Percentiles rank a stretch among this genome's conserved stretches.
phyloP scores from a whole-genome alignment of 2,797 vertebrate genomes.

The Sebastes nivosus region DNA sequence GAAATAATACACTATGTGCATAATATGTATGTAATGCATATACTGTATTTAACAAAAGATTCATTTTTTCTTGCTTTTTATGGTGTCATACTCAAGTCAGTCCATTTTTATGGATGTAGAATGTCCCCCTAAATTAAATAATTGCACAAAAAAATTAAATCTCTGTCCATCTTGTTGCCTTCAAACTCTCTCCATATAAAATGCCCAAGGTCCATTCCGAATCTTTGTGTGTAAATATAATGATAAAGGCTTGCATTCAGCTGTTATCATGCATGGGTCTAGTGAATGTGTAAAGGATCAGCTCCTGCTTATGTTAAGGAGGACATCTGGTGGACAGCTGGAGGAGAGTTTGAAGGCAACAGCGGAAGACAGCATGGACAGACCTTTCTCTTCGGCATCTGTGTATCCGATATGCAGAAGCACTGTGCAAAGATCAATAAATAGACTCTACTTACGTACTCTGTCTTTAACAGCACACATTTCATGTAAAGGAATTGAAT shows the following conservation, averaged over 20 bases:
- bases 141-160: not conserved
- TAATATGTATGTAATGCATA: no score
- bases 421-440: not conserved
- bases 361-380: no score
- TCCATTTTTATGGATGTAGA: not conserved
- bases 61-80: not conserved
- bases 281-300: not conserved
- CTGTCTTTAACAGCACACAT: no score
- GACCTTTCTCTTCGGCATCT: not conserved
- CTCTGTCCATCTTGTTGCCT: not conserved
- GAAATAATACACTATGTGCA: not conserved
- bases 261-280: not conserved
- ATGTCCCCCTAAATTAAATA: not conserved
- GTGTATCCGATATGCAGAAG: not conserved
- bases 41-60: not conserved
- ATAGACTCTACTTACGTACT: no score
- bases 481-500: no score
- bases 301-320: not conserved
- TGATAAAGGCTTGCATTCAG: not conserved
- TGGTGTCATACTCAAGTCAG: no score
- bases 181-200: not conserved
- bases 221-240: not conserved
- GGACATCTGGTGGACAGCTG: constrained; percentile 1
- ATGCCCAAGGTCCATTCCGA: not conserved
- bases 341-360: not conserved